phyloP scores from a whole-genome alignment of 2,113 vertebrate species.

The Ceyx margarethae region DNA sequence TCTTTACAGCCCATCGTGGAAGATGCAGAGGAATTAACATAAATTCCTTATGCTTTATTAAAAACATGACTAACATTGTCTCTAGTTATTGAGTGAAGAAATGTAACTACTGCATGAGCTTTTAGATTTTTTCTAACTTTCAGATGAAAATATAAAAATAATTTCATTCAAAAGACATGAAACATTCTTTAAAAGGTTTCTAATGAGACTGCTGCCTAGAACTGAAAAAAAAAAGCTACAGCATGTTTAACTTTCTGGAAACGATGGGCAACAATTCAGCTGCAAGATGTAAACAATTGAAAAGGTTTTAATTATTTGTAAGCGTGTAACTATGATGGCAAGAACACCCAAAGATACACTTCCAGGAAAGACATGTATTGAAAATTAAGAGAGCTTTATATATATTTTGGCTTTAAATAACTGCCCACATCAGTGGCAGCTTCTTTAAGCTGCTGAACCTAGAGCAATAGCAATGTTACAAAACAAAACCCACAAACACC shows the following conservation, averaged over 20 bases:
- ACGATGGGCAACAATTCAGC: background rate
- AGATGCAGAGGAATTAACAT: background rate
- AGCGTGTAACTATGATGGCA: background rate
- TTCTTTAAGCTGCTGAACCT: background rate
- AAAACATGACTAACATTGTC: background rate
- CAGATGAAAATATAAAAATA: background rate
- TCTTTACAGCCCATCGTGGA: background rate
- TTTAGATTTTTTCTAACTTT: background rate
- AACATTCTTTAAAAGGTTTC: background rate
- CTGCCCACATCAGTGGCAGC: constrained; percentile 47
- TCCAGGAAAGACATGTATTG: constrained; percentile 14
- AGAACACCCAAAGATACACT: constrained; percentile 7
- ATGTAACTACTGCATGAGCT: background rate
- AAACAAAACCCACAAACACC: background rate
- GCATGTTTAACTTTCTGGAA: background rate
- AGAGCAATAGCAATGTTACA: constrained; percentile 40
- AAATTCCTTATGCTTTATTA: background rate
- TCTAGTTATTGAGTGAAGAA: background rate
- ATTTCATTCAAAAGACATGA: background rate
- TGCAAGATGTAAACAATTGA: background rate
- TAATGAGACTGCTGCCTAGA: background rate
- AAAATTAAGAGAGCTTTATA: background rate
- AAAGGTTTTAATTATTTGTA: constrained; percentile 10
- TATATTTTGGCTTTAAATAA: constrained; percentile 1
- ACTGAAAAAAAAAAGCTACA: background rate